Base-by-base conservation (phyloP, 2,888 invertebrate species). In the Apodemia mormo region DNA sequence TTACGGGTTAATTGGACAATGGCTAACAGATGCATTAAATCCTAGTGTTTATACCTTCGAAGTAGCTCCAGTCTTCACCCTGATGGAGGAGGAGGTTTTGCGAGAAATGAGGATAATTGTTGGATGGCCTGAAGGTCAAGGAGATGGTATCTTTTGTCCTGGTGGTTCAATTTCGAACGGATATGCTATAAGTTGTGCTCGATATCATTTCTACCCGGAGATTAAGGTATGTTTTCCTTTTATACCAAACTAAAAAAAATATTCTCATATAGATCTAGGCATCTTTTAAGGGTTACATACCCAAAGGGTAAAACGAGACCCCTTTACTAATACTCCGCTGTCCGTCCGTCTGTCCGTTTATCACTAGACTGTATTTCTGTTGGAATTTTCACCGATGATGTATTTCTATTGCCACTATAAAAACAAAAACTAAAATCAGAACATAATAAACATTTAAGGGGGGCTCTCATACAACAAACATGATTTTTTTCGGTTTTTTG, bases 111-210 rank as follows among this genome's bases (percentile, higher is more conserved):
- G 97, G 68, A 90, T 91, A 65, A 95, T 97, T 67, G 95, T 97
- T 45, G 97, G 97, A 0, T 97, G 96, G 93, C 89, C 94, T 37
- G 92, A 95, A 68, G 97, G 96, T 0, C 89, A 94, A 33, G 97
- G 97, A 0, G 97, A 97, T 82, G 97, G 98, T 0, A 96, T 98
- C 71, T 98, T 98, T 85, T 97, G 96, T 81, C 98, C 98, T 0
- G 98, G 98, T 54, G 98, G 98, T 0, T 98, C 98, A 0, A 95
- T 98, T 79, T 96, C 97, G 6, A 98, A 98, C 83, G 97, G 97
- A 68, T 97, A 98, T 80, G 98, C 97, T n/a, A 97, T 98, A 71
- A 97, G 97, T 81, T 95, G 97, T 79, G 97, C 98, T 2, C 94
- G 98, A 70, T 95, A 95, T 82, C 91, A 95, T 82, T 94, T 93